phyloP scores from a whole-genome alignment of 1,140 invertebrate species.

The Hypsibius dujardini region DNA sequence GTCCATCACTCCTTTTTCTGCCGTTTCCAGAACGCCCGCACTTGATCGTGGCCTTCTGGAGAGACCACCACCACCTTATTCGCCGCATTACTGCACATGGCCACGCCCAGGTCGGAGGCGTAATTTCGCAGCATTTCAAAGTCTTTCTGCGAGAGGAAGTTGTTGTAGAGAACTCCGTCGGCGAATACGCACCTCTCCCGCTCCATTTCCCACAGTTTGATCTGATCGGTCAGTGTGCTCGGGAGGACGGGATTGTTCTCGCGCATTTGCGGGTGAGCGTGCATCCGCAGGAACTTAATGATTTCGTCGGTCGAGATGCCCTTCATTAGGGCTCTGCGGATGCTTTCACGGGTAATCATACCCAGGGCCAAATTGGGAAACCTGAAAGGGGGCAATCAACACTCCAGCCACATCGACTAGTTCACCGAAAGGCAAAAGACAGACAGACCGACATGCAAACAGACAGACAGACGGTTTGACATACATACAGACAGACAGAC shows the following conservation, averaged over 20 bases:
- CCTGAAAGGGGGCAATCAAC: conserved; percentile 72
- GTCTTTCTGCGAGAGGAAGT: too few species aligned
- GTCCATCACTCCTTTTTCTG: too few species aligned
- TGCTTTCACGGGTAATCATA: too few species aligned
- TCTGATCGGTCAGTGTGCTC: conserved; percentile 76
- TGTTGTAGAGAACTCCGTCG: too few species aligned
- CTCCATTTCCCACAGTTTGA: conserved; percentile 86
- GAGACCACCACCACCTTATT: too few species aligned
- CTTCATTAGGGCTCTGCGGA: conserved; percentile 69
- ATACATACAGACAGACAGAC: too few species aligned
- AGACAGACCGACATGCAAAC: conserved; percentile 19
- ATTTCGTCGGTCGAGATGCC: conserved; percentile 93
- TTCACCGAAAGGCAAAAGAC: conserved; percentile 22
- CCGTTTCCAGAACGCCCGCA: too few species aligned
- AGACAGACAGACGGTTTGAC: not conserved
- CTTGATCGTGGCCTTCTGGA: too few species aligned
- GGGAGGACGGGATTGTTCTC: conserved; percentile 47
- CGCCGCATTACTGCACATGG: too few species aligned
- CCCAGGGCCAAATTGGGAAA: too few species aligned
- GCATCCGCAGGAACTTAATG: conserved; percentile 66
- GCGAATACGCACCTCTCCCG: conserved; percentile 71
- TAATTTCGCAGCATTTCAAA: too few species aligned
- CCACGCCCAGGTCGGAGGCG: too few species aligned
- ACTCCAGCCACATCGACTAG: conserved; percentile 26
- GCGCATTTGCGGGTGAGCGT: conserved; percentile 51